phyloP scores from a whole-genome alignment of 37 sponge, comb jelly and placozoan species.

The Trichoplax adhaerens region DNA sequence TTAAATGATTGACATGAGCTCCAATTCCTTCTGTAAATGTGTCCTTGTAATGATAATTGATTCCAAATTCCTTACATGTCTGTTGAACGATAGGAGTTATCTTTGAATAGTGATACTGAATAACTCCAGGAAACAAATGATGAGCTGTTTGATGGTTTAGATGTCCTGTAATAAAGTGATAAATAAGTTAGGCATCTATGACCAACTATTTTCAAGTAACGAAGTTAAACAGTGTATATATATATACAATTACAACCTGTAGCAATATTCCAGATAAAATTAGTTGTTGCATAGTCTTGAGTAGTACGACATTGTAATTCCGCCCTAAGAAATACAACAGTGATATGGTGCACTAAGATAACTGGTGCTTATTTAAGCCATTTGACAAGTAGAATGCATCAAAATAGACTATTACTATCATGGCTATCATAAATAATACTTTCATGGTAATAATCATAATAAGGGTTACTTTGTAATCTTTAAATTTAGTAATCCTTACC shows the following conservation, averaged over 20 bases:
- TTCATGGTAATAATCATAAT: too few species aligned
- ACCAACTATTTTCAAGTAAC: not conserved
- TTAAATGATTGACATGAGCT: constrained; percentile 69
- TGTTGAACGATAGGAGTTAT: constrained; percentile 68
- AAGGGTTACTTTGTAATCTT: too few species aligned
- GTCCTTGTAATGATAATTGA: constrained; percentile 61
- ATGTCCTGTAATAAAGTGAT: too few species aligned
- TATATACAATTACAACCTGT: constrained; percentile 27
- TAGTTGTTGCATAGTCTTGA: too few species aligned
- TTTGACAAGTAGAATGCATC: too few species aligned
- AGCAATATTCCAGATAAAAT: constrained; percentile 6
- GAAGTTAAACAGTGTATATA: not conserved
- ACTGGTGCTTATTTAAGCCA: too few species aligned
- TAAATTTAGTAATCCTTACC: constrained; percentile 9
- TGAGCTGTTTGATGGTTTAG: too few species aligned
- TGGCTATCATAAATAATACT: too few species aligned
- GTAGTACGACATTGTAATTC: too few species aligned
- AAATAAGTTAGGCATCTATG: not conserved
- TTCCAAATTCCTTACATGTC: constrained; percentile 71
- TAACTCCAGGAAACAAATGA: not conserved
- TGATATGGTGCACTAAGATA: too few species aligned
- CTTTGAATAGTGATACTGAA: constrained; percentile 66
- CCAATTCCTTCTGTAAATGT: constrained; percentile 59
- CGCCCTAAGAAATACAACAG: not conserved
- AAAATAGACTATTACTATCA: too few species aligned